Evolutionary conservation across 2,113 vertebrate genomes (phyloP), one percentile per base, ranked within the genome.

Genomic region (Prionailurus viverrinus): DNA sequence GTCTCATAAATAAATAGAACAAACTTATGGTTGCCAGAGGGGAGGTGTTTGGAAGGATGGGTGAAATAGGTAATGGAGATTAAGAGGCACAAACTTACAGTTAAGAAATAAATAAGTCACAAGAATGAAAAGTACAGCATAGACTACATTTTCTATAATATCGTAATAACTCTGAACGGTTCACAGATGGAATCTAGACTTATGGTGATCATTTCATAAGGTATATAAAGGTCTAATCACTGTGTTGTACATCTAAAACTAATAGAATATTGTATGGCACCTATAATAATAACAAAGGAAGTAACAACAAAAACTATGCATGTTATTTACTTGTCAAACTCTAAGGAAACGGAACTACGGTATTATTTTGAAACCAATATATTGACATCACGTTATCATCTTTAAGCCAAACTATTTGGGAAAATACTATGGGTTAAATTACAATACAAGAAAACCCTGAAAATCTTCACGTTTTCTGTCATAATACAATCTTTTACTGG

Each of bases 351-450:
- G 1, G 11, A 97, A 92, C 48, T 82, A 94, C 48, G 66, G 27
- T 81, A 66, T 13, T 76, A 8, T 95, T 91, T 95, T 88, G 90
- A 82, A 97, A 83, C 29, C 41, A 93, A 48, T 83, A 90, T 76
- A 74, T 0, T 74, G 18, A 61, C 13, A 80, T 73, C 13, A 78
- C 4, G 19, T 9, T 91, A 58, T 69, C n/a, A 61, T 69, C 41
- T 36, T 1, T 87, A 93, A 95, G n/a, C 5, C 61, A 83, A 91
- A 81, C 68, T 83, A 81, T 71, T 21, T 80, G 55, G 18, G 53
- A 88, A 97, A 93, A 89, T 58, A 71, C 6, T 79, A 83, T 66
- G 25, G 16, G 68, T 78, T 89, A 91, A 94, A 95, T 63, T 83
- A 73, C 8, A 94, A 55, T 12, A 71, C 61, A 78, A 74, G 74